phyloP scores from a whole-genome alignment of 2,888 invertebrate genomes.

The Rotaria sp. region DNA sequence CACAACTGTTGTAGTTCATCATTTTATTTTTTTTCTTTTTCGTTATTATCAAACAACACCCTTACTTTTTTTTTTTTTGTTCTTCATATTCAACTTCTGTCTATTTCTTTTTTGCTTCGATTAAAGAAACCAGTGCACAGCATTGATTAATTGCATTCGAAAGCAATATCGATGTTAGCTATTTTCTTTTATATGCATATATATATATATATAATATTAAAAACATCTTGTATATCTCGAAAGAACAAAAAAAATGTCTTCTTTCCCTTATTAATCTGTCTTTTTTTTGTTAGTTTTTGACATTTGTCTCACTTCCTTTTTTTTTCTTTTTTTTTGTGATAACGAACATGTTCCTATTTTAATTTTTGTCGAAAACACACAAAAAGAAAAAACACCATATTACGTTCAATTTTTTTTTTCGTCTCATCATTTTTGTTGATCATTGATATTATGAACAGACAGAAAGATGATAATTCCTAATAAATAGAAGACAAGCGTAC shows the following conservation, averaged over 20 bases:
- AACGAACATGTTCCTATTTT: neutral
- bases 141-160: neutral
- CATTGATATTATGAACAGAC: neutral
- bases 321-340: neutral
- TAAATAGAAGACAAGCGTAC: neutral
- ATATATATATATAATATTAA: neutral
- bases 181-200: neutral
- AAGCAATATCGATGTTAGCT: neutral
- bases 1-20: conserved; percentile 1
- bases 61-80: neutral
- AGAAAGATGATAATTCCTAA: neutral
- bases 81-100: neutral
- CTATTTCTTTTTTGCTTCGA: neutral
- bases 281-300: neutral
- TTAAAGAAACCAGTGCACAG: neutral
- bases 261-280: neutral
- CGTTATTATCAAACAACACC: too few species aligned
- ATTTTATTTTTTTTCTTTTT: neutral
- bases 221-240: neutral
- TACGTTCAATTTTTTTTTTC: neutral
- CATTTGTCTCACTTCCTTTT: neutral
- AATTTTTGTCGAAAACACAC: neutral
- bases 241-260: neutral
- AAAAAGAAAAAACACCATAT: neutral
- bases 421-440: neutral